phyloP scores from a whole-genome alignment of 2,113 vertebrate species.

The Crotalus viridis region DNA sequence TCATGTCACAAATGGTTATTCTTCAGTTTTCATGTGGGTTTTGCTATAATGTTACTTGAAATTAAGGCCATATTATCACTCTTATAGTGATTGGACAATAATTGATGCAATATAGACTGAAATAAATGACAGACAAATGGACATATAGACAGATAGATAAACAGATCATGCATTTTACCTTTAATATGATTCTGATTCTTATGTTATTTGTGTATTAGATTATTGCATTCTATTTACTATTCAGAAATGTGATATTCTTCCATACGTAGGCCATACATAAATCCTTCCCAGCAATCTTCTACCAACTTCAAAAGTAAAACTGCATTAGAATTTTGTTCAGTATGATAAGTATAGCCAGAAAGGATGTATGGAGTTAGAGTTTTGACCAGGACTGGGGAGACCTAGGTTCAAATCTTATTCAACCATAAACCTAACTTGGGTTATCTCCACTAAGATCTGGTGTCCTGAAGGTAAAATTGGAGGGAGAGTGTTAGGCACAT shows the following conservation, averaged over 20 bases:
- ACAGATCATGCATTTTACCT: neutral
- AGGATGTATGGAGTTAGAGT: neutral
- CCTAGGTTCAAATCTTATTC: neutral
- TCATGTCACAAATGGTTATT: constrained; percentile 31
- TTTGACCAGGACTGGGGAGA: neutral
- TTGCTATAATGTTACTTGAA: constrained; percentile 29
- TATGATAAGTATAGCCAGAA: neutral
- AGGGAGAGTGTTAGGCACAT: neutral
- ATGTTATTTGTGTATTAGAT: neutral
- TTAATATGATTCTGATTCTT: neutral
- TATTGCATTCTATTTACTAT: neutral
- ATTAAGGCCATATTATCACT: neutral
- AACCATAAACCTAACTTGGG: neutral
- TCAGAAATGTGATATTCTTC: neutral
- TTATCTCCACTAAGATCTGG: neutral
- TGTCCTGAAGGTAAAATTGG: neutral
- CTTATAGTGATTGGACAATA: neutral
- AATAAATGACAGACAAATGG: neutral
- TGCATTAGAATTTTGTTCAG: neutral
- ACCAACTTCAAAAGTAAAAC: neutral
- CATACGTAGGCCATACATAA: neutral
- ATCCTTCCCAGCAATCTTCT: neutral
- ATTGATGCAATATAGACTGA: neutral
- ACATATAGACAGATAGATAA: neutral
- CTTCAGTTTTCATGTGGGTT: constrained; percentile 28